Evolutionary conservation across 1,140 invertebrate species (phyloP), one percentile per base, ranked within the genome.

Genomic region (Lucilia cuprina): DNA sequence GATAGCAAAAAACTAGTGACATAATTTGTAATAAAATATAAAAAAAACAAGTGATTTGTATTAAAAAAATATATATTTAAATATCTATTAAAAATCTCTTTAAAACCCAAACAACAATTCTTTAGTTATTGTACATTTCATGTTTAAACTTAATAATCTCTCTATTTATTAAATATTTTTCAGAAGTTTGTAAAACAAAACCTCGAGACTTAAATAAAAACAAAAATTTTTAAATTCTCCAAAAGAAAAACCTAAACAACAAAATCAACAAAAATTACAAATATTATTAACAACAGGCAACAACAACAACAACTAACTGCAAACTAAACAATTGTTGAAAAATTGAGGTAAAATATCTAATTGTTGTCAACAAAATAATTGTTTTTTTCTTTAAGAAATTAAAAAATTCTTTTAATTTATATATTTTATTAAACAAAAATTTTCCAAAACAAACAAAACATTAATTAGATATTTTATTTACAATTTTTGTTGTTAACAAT

Each of bases 341-440:
- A 89, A 89, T 88, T 89, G 88, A 89, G 88, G 88, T 89, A 89
- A 89, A 89, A 89, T 89, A 89, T 89, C 88, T 89, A 89, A 89
- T 89, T 78, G 34, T 47, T 78, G 75, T 78, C 34, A 55, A 12
- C 0, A 55, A 55, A 55, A 55, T 12, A 41, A 47, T 41, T 41
- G 17, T 77, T 77, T 30, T 30, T 30, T 30, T 3, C 25, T 30
- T 75, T 75, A 30, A 60, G n/a, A n/a, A n/a, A n/a, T n/a, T n/a
- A 30, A 41, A 41, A 41, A 41, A 41, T 41, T 8, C 30, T 70
- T 12, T 21, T 21, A 70, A 41, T 78, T 78, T 78, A 19, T 78
- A 30, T 30, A 2, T 30, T 30, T 30, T 30, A 55, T 14, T 10
- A 55, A 21, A 25, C 21, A 75, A 75, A 14, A 34, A 41, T 30